phyloP scores from a whole-genome alignment of 1,140 invertebrate species.

The Formica exsecta region DNA sequence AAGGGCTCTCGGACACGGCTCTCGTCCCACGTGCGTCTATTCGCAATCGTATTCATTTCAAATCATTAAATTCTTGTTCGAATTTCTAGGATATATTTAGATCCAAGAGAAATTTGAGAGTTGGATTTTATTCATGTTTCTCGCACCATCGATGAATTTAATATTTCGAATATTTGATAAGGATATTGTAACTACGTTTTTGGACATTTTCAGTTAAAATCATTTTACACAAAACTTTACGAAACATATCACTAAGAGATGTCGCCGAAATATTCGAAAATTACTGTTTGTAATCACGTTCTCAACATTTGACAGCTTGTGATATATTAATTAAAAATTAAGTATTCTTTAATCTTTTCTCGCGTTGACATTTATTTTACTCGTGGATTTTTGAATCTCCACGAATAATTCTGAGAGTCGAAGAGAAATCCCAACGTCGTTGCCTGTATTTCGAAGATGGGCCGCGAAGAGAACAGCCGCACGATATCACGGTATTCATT shows the following conservation, averaged over 20 bases:
- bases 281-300: not conserved
- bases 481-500: slow-evolving; percentile 17
- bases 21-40: not conserved
- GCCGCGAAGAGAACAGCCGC: not conserved
- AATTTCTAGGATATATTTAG: not conserved
- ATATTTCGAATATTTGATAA: not conserved
- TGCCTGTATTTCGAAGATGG: not conserved
- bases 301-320: no score
- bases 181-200: not conserved
- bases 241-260: not conserved
- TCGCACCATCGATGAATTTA: not conserved
- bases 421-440: not conserved
- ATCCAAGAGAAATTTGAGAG: not conserved
- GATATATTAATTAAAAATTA: not conserved
- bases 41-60: slow-evolving; percentile 1
- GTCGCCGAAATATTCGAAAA: not conserved
- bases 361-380: not conserved
- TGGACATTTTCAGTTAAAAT: not conserved
- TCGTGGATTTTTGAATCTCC: not conserved
- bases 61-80: not conserved
- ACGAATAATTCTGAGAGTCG: not conserved
- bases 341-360: not conserved
- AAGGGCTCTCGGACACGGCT: slow-evolving; percentile 1
- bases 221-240: not conserved
- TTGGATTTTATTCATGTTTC: not conserved